phyloP scores from a whole-genome alignment of 2,113 vertebrate genomes.

The Trinectes maculatus region DNA sequence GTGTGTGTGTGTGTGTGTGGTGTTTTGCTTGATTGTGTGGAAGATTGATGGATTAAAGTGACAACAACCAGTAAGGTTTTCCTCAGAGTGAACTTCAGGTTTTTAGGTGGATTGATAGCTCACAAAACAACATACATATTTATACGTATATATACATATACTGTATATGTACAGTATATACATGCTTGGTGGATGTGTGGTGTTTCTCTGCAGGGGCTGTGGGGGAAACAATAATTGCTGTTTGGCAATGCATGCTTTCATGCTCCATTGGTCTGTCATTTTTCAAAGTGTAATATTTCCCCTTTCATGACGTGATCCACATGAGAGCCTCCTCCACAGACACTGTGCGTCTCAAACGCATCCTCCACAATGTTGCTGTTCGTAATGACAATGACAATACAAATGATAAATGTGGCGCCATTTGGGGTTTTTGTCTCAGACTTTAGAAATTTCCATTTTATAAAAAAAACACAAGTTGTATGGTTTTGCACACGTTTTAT shows the following conservation, averaged over 20 bases:
- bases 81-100: constrained; percentile 19
- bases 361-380: constrained; percentile 45
- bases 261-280: constrained; percentile 74
- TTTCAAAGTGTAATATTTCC: constrained; percentile 69
- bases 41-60: constrained; percentile 54
- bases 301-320: constrained; percentile 63
- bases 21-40: constrained; percentile 41
- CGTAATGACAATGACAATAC: constrained; percentile 21
- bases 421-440: not conserved
- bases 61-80: constrained; percentile 43
- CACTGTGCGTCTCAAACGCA: constrained; percentile 48
- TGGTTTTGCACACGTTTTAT: no score
- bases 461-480: no score
- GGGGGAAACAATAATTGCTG: constrained; percentile 65
- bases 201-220: constrained; percentile 61
- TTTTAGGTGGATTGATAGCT: no score
- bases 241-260: constrained; percentile 72
- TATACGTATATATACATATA: no score
- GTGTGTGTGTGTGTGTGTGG: constrained; percentile 43
- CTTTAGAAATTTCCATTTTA: not conserved
- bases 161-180: no score
- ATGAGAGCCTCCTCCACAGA: constrained; percentile 58
- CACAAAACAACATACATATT: no score
- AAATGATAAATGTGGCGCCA: constrained; percentile 18
- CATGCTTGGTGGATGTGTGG: constrained; percentile 38